phyloP scores from a whole-genome alignment of 1,140 invertebrate species.

The Eurosta solidaginis region DNA sequence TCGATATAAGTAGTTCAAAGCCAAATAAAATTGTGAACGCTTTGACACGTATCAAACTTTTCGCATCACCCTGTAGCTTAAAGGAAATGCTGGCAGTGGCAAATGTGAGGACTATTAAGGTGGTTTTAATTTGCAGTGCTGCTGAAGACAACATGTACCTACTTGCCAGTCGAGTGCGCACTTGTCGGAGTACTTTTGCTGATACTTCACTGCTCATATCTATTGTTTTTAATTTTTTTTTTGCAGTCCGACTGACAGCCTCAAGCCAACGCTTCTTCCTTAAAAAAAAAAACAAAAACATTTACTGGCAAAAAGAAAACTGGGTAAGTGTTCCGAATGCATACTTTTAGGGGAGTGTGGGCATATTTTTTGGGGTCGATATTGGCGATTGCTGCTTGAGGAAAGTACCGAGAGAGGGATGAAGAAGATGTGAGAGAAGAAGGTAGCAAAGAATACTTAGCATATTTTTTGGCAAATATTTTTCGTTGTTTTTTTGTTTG shows the following conservation, averaged over 20 bases:
- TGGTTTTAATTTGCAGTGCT: no score
- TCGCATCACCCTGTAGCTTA: no score
- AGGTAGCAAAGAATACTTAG: no score
- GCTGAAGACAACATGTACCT: no score
- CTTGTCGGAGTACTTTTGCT: slow-evolving; percentile 26
- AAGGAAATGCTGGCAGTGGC: no score
- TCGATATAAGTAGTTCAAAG: no score
- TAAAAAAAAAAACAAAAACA: no score
- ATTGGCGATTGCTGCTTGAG: not conserved
- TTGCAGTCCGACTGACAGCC: not conserved
- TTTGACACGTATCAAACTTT: no score
- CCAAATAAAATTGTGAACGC: no score
- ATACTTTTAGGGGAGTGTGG: not conserved
- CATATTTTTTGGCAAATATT: not conserved
- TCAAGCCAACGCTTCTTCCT: not conserved
- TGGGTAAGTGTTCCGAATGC: slow-evolving; percentile 20
- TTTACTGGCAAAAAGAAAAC: slow-evolving; percentile 11
- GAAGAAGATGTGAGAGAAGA: not conserved
- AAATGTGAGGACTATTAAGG: not conserved
- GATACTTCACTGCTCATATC: not conserved
- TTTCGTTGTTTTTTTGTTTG: not conserved
- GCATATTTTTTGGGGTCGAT: slow-evolving; percentile 6
- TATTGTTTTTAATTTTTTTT: not conserved
- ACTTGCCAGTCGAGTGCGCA: slow-evolving; percentile 6
- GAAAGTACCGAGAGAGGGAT: not conserved